phyloP scores from a whole-genome alignment of 2,797 vertebrate genomes.

The Gephyroberyx darwinii region DNA sequence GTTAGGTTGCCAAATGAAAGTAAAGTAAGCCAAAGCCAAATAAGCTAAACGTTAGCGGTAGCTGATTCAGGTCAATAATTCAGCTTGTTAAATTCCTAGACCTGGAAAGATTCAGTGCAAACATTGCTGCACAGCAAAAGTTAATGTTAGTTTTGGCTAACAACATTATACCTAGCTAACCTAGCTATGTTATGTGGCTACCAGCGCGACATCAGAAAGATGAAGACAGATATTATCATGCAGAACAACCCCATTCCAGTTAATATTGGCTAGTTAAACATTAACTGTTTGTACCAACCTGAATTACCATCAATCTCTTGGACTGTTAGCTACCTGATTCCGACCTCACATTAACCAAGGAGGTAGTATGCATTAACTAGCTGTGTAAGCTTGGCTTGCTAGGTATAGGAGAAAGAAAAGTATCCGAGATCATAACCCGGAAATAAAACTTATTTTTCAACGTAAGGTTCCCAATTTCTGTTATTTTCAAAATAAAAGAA shows the following conservation, averaged over 20 bases:
- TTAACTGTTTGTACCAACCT: neutral
- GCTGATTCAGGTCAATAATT: neutral
- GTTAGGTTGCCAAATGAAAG: neutral
- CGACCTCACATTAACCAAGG: no score
- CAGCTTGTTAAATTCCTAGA: rapidly evolving
- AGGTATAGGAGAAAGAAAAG: neutral
- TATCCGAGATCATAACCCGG: slow-evolving; percentile 38
- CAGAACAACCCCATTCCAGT: neutral
- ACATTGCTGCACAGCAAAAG: neutral
- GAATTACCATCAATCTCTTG: neutral
- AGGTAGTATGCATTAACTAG: neutral
- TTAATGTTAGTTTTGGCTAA: neutral
- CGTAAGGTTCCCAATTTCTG: neutral
- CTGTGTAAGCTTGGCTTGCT: neutral
- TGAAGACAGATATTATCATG: neutral
- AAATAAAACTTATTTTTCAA: slow-evolving; percentile 45
- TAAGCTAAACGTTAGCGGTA: neutral
- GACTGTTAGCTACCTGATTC: no score
- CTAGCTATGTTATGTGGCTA: neutral
- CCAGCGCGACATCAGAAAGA: neutral
- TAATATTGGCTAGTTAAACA: rapidly evolving
- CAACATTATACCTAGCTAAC: neutral
- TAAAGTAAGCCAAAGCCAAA: neutral
- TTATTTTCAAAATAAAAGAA: slow-evolving; percentile 11
- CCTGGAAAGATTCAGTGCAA: neutral